Percentiles rank a stretch among this genome's conserved stretches.
Conservation (phyloP, 2,888 invertebrate genomes). For the Thalpophila matura region DNA sequence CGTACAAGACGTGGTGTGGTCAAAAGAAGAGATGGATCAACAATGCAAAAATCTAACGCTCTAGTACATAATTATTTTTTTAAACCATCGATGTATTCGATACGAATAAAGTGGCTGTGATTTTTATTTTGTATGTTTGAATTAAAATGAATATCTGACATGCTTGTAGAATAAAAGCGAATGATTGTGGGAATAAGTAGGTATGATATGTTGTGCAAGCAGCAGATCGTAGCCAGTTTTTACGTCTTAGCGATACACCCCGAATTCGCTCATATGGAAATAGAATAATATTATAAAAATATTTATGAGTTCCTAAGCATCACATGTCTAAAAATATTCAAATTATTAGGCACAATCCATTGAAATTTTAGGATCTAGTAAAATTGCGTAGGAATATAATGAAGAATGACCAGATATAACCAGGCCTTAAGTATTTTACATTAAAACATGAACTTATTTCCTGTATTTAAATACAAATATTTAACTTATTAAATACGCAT, state of each 20-base stretch:
- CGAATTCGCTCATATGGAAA: constrained; percentile 18
- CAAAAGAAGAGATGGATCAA: constrained; percentile 69
- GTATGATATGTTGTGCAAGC: constrained; percentile 7
- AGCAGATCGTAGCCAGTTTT: constrained; percentile 22
- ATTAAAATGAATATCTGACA: constrained; percentile 4
- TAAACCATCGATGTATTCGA: constrained; percentile 35
- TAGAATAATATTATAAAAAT: constrained; percentile 12
- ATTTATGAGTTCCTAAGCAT: neutral
- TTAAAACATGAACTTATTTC: no score
- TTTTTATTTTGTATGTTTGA: constrained; percentile 49
- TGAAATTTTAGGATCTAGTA: no score
- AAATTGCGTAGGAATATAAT: no score
- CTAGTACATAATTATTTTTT: constrained; percentile 42
- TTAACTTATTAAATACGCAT: no score
- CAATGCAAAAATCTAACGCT: constrained; percentile 61
- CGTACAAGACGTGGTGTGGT: constrained; percentile 73
- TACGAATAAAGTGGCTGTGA: constrained; percentile 79
- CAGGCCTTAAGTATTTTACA: no score
- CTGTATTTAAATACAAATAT: no score
- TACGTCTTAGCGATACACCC: constrained; percentile 1
- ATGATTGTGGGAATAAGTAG: constrained; percentile 10
- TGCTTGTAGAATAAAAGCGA: neutral
- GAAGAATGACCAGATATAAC: no score
- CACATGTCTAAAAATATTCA: neutral
- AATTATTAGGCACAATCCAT: neutral